These are phyloP conservation scores for Danaus chrysippus DNA, from an alignment of 2,888 invertebrate species.

Conservation along the genomic window DNA sequence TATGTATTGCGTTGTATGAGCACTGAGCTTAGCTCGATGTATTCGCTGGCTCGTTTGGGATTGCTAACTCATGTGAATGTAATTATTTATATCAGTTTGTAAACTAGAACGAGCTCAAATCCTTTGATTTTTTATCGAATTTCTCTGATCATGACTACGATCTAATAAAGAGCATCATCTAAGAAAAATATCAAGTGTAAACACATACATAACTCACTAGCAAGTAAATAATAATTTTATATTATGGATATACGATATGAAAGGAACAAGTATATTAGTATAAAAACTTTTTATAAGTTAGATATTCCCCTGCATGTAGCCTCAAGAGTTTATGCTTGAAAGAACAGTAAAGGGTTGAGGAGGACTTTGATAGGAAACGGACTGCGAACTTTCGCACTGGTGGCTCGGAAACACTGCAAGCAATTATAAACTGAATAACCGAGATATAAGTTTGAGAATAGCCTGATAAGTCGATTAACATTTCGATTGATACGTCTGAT, in stretches of 20 bases:
- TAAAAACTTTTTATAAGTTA: slow-evolving; percentile 4
- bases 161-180: no score
- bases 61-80: slow-evolving; percentile 5
- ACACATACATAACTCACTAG: no score
- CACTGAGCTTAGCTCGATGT: slow-evolving; percentile 10
- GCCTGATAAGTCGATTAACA: not conserved
- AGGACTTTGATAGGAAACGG: slow-evolving; percentile 29
- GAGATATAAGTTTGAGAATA: slow-evolving; percentile 14
- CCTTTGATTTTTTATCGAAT: no score
- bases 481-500: not conserved
- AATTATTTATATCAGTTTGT: slow-evolving; percentile 6
- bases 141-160: no score
- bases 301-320: slow-evolving; percentile 3
- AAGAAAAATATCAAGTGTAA: no score
- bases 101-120: not conserved
- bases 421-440: slow-evolving; percentile 21
- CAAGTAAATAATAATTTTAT: not conserved
- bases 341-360: slow-evolving; percentile 24
- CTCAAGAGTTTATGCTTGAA: slow-evolving; percentile 17
- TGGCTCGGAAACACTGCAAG: slow-evolving; percentile 18
- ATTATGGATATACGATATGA: not conserved
- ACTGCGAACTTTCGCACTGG: slow-evolving; percentile 24
- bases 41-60: slow-evolving; percentile 4
- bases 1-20: slow-evolving; percentile 27
- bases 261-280: slow-evolving; percentile 2